Conservation (phyloP, 64 coral and sea anemone species). For the Acropora yongei region DNA sequence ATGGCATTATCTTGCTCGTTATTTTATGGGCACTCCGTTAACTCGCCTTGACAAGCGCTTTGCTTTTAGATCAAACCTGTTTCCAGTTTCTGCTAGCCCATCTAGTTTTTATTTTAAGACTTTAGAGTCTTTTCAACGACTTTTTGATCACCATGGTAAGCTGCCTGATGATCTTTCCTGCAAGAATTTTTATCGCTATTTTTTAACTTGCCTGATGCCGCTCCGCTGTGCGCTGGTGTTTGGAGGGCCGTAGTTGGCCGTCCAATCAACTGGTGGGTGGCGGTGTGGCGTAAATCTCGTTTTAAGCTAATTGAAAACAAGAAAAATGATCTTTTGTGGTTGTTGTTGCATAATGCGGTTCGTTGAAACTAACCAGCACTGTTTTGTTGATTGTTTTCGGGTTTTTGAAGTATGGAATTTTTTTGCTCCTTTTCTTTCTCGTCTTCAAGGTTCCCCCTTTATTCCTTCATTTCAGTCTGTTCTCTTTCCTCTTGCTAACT, state of each 20-base stretch:
- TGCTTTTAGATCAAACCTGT: too few relatives aligned
- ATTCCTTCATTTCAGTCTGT: background rate
- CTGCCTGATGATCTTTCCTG: background rate
- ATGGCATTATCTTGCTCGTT: too few relatives aligned
- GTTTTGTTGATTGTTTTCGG: slow-evolving; percentile 10
- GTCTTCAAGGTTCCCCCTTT: too few relatives aligned
- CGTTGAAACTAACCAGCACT: slow-evolving; percentile 27
- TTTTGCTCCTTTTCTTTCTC: background rate
- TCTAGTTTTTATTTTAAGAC: too few relatives aligned
- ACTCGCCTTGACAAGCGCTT: too few relatives aligned
- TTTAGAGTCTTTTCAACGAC: too few relatives aligned
- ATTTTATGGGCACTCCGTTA: too few relatives aligned
- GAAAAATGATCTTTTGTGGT: slow-evolving; percentile 24
- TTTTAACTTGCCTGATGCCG: background rate
- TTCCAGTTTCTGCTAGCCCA: too few relatives aligned
- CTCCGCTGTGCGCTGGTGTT: background rate
- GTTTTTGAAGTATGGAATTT: background rate
- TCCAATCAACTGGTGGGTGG: background rate
- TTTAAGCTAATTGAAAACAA: background rate
- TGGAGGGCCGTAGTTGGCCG: background rate
- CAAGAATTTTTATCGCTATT: background rate
- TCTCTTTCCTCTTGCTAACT: background rate
- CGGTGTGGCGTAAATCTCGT: slow-evolving; percentile 15
- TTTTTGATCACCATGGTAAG: too few relatives aligned
- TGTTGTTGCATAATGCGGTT: background rate